These are phyloP conservation scores for Caradrina kadenii DNA, from an alignment of 2,888 invertebrate genomes.

Conservation along the genomic window DNA sequence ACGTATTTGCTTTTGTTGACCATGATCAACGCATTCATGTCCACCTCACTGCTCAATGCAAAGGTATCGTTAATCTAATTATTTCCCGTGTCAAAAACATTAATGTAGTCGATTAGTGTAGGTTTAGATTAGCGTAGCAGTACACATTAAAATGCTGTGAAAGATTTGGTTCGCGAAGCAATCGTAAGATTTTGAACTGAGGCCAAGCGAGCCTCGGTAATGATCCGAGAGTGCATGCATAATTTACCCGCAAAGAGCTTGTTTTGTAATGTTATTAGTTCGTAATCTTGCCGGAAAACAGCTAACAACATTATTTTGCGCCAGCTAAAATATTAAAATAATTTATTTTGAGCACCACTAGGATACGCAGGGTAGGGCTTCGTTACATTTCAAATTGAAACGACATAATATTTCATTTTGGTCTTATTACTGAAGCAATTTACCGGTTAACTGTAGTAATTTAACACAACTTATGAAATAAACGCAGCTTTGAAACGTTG, in stretches of 20 bases:
- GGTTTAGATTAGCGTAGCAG: slow-evolving; percentile 33
- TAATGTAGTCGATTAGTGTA: slow-evolving; percentile 30
- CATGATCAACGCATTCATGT: background rate
- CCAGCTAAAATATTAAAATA: slow-evolving; percentile 87
- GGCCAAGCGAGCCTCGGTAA: slow-evolving; percentile 85
- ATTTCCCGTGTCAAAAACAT: slow-evolving; percentile 11
- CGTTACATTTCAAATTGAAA: slow-evolving; percentile 69
- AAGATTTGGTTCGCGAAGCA: slow-evolving; percentile 71
- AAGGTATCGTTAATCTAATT: slow-evolving; percentile 16
- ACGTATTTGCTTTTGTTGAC: no score
- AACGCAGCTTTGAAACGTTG: background rate
- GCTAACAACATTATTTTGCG: slow-evolving; percentile 87
- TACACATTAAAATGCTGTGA: slow-evolving; percentile 67
- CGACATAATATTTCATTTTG: slow-evolving; percentile 65
- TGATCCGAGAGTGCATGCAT: slow-evolving; percentile 90
- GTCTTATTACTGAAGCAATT: slow-evolving; percentile 61
- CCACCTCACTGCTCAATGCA: background rate
- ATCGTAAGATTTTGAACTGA: slow-evolving; percentile 82
- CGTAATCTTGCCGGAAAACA: slow-evolving; percentile 88
- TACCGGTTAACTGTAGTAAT: slow-evolving; percentile 47
- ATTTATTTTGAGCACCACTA: slow-evolving; percentile 83
- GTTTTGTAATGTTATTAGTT: slow-evolving; percentile 90
- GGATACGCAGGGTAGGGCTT: slow-evolving; percentile 72
- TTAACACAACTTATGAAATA: slow-evolving; percentile 37
- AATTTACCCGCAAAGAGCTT: slow-evolving; percentile 89